These are phyloP conservation scores for Peromyscus melanophrys DNA, from an alignment of 2,797 vertebrate genomes.

Conservation along the genomic window DNA sequence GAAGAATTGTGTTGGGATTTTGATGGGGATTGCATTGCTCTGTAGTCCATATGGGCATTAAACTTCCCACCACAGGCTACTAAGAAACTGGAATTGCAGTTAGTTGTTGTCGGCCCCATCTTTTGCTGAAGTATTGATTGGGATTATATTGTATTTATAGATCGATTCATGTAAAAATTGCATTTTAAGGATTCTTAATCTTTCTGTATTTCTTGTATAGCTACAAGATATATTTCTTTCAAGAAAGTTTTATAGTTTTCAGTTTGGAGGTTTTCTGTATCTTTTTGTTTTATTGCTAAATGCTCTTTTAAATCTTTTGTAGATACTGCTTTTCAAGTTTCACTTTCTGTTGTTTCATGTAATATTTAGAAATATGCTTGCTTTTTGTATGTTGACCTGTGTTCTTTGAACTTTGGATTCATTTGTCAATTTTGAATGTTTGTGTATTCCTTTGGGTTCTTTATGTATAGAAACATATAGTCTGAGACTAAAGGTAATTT, in stretches of 20 bases:
- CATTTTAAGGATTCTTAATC: not conserved
- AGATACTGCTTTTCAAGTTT: not conserved
- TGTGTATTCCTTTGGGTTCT: not conserved
- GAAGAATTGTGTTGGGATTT: too few species aligned
- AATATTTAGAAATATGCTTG: slow-evolving; percentile 19
- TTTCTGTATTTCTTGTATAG: not conserved
- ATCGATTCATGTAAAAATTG: not conserved
- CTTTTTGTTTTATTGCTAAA: slow-evolving; percentile 3
- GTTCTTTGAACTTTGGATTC: slow-evolving; percentile 25
- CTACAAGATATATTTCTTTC: not conserved
- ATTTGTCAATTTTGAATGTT: not conserved
- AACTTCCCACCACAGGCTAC: too few species aligned
- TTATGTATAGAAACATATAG: not conserved
- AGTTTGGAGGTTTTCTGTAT: slow-evolving; percentile 12
- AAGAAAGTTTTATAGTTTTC: slow-evolving; percentile 23
- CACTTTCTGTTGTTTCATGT: not conserved
- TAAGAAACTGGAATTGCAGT: not conserved
- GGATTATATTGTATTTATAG: not conserved
- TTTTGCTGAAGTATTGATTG: not conserved
- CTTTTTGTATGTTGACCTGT: slow-evolving; percentile 5
- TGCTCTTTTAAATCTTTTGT: not conserved
- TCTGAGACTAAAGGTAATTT: not conserved
- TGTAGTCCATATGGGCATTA: not conserved
- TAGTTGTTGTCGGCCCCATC: not conserved
- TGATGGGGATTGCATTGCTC: too few species aligned